A percentile compares a stretch with the other conserved stretches of the same genome.
These are phyloP conservation scores for Discoglossus pictus DNA, from an alignment of 2,797 vertebrate species.

Conservation along the genomic window DNA sequence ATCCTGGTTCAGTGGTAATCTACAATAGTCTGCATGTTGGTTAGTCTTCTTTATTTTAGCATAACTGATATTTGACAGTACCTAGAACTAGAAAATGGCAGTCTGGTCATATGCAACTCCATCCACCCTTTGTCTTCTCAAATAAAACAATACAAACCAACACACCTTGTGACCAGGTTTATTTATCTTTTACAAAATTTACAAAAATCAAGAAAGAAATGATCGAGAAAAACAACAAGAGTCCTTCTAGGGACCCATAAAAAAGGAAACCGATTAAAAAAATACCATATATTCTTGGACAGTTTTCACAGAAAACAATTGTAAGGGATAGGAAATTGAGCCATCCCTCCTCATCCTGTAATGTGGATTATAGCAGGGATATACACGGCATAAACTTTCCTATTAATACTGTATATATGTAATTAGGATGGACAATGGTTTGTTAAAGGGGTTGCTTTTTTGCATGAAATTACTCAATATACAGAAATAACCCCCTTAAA, in stretches of 20 bases:
- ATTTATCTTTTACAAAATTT: constrained; percentile 77
- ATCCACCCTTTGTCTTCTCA: too few species aligned
- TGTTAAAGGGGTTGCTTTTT: not conserved
- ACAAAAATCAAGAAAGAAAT: constrained; percentile 64
- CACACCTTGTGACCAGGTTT: constrained; percentile 64
- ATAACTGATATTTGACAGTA: too few species aligned
- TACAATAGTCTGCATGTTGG: too few species aligned
- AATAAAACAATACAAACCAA: not conserved
- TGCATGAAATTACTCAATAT: not conserved
- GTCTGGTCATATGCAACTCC: too few species aligned
- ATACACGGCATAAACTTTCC: not conserved
- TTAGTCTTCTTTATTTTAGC: too few species aligned
- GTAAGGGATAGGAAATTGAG: constrained; percentile 40
- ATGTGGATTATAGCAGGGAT: not conserved
- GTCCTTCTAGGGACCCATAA: constrained; percentile 33
- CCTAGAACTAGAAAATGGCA: too few species aligned
- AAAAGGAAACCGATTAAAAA: constrained; percentile 61
- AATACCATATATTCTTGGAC: constrained; percentile 58
- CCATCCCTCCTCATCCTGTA: constrained; percentile 14
- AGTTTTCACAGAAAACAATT: constrained; percentile 96
- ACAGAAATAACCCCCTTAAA: constrained; percentile 4
- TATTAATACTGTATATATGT: constrained; percentile 22
- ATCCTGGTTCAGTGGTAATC: too few species aligned
- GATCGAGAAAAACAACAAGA: constrained; percentile 26
- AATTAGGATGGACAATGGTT: not conserved